Evolutionary conservation across 1,140 invertebrate species (phyloP).

Genomic region (Trinorchestia longiramus): DNA sequence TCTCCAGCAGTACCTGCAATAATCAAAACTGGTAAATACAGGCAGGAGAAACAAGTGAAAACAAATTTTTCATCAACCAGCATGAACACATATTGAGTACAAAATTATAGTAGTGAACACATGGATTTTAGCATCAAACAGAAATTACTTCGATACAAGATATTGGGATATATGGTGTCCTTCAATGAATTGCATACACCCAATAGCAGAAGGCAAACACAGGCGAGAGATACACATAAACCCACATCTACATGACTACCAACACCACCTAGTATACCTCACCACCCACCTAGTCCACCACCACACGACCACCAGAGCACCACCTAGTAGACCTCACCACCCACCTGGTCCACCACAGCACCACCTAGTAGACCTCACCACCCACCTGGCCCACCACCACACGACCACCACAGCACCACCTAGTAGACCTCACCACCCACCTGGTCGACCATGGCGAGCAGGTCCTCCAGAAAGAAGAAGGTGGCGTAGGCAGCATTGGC

Average conservation of each 20-base stretch:
- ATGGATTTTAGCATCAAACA: neutral
- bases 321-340: neutral
- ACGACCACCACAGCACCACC: neutral
- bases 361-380: too few relatives aligned
- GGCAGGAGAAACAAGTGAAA: neutral
- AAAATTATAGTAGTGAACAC: neutral
- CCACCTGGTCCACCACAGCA: slow-evolving; percentile 78
- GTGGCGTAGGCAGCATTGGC: slow-evolving; percentile 74
- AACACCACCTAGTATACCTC: neutral
- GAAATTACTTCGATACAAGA: too few relatives aligned
- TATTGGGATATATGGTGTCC: too few relatives aligned
- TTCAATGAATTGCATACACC: too few relatives aligned
- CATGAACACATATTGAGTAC: neutral
- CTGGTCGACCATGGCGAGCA: slow-evolving; percentile 79
- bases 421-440: slow-evolving; percentile 67
- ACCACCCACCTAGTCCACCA: too few relatives aligned
- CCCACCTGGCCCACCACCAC: too few relatives aligned
- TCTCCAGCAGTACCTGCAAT: slow-evolving; percentile 74
- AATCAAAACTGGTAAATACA: neutral
- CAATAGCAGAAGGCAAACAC: neutral
- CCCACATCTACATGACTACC: neutral
- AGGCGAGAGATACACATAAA: neutral
- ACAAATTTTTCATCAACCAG: neutral
- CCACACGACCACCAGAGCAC: neutral
- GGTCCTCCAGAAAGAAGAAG: slow-evolving; percentile 83